Evolutionary conservation across 1,140 invertebrate species (phyloP).

Genomic region (Caenorhabditis tropicalis): DNA sequence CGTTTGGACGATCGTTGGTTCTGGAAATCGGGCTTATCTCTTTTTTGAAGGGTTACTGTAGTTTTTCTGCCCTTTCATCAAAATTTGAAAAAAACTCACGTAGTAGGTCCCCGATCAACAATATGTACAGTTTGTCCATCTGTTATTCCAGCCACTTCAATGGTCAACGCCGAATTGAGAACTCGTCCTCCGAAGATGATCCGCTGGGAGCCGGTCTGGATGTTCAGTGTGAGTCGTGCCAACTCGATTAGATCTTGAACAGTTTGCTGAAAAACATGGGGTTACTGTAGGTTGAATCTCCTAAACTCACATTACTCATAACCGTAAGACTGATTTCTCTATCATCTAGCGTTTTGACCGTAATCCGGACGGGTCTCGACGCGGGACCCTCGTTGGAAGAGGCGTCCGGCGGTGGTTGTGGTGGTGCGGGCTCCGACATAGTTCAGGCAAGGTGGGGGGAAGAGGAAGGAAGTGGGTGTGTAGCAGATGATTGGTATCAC

Average conservation of each 20-base stretch:
- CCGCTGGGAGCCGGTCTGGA: not conserved
- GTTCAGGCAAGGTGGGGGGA: not conserved
- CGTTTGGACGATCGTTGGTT: not conserved
- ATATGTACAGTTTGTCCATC: conserved; percentile 20
- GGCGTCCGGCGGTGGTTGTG: not conserved
- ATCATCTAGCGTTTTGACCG: conserved; percentile 6
- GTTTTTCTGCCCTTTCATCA: too few species aligned
- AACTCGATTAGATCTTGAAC: not conserved
- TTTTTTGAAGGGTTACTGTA: not conserved
- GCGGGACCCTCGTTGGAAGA: too few species aligned
- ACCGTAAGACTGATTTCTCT: not conserved
- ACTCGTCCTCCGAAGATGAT: not conserved
- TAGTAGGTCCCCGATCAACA: not conserved
- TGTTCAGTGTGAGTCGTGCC: not conserved
- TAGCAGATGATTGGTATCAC: not conserved
- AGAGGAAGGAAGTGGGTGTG: not conserved
- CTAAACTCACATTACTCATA: not conserved
- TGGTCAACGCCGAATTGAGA: not conserved
- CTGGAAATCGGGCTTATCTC: not conserved
- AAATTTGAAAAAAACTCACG: not conserved
- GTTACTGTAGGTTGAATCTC: not conserved
- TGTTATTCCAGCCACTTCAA: not conserved
- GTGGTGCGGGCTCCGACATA: not conserved
- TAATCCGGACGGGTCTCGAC: not conserved
- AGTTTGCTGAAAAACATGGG: not conserved